Base-by-base conservation (phyloP, 2,888 invertebrate genomes). In the Theretra japonica region DNA sequence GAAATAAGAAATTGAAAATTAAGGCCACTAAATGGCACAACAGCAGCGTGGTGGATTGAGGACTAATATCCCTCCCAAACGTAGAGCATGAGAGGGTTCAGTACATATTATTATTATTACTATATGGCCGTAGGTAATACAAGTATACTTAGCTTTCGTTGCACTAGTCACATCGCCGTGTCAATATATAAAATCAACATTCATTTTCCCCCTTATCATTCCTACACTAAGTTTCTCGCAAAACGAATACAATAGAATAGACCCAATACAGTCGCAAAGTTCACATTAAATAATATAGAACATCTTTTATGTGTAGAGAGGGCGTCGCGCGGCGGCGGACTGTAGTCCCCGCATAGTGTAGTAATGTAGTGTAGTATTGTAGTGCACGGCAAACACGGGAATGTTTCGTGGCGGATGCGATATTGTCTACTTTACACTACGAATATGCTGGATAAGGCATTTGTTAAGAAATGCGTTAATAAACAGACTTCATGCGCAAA, bases 381-480 rank as follows among this genome's bases (percentile, higher is more conserved):
- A 77, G 77, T 76, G 78, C 78, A 74, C 74, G 74, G 74, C 78
- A 79, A 79, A 82, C 79, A 74, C 69, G 75, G 76, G 79, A 82
- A 82, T 81, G 81, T 79, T 77, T 73, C 76, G 78, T 72, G 76
- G 76, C 59, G 76, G 77, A 73, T 68, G 70, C 76, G 73, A 76
- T 79, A 77, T 79, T 77, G 76, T 30, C 68, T 70, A 48, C 65
- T 1, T 4, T 5, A 41, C 21, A 17, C 70, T 70, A 19, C 15
- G 68, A 68, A 17, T 25, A 58, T 58, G 15, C 19, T 70, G 70
- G 59, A 70, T 25, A 11, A 15, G 69, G 17, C 6, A 28, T 68
- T 17, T 62, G 1, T 62, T 33, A 11, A 33, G 11, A 33, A 8
- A 33, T 8, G 5, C 28, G 28, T 28, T 28, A 28, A 28, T 28